Evolutionary conservation across 1,140 invertebrate species (phyloP), one percentile per base, ranked within the genome.

Genomic region (Caenorhabditis briggsae): DNA sequence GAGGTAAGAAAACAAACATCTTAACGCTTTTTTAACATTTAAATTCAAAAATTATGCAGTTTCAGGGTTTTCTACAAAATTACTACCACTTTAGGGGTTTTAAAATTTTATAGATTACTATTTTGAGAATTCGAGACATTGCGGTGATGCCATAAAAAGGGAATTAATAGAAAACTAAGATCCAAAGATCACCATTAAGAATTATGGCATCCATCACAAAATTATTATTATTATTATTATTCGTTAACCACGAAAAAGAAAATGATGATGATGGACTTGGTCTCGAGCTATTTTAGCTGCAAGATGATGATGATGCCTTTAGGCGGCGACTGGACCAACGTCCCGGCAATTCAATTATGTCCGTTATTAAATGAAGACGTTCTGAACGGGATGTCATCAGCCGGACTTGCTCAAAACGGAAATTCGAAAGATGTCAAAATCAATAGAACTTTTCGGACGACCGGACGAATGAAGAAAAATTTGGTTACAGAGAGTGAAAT

Each of bases 341-440:
- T 53, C 46, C 50, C 70, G 23, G 50, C 70, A n/a, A 78, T 78
- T 78, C 50, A 78, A 78, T 78, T 78, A 78, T 78, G 70, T 23
- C 70, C 18, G 53, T 78, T 78, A 78, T 78, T 78, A 78, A 78
- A 78, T 78, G 70, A 78, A 78, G 46, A 78, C 12, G 70, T 12
- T 33, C 33, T 3, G 3, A 33, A 33, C 33, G n/a, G 46, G 70
- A 78, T 78, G 70, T 50, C 70, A 78, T 41, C 70, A 78, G 70
- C 46, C 64, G 64, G 64, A 70, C 70, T 18, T 23, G 70, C 70
- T 78, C 70, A 53, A 78, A 78, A 20, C 50, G 46, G 33, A 48
- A 78, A 78, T 78, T 78, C 46, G 23, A 50, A 61, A 48, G 46
- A 48, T 1, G 48, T 14, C 70, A 14, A 53, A 78, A 78, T 78